These are phyloP conservation scores for Drosophila serrata DNA, from an alignment of 1,140 invertebrate genomes.

Conservation along the genomic window DNA sequence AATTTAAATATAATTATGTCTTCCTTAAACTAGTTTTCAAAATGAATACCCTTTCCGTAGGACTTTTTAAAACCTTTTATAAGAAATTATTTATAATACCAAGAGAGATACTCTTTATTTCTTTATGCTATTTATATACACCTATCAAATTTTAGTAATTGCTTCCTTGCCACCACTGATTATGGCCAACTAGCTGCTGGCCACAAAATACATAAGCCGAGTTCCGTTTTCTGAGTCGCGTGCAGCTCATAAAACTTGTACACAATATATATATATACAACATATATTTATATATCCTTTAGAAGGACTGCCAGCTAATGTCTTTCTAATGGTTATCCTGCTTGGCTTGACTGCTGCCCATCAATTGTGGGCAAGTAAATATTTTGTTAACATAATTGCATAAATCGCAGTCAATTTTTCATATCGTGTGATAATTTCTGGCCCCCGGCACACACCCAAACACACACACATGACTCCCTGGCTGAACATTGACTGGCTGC, in stretches of 20 bases:
- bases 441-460: neutral
- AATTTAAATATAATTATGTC: neutral
- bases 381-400: slow-evolving; percentile 82
- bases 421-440: slow-evolving; percentile 66
- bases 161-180: neutral
- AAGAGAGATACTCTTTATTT: neutral
- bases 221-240: slow-evolving; percentile 19
- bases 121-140: neutral
- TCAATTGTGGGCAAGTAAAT: slow-evolving; percentile 76
- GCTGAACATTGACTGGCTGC: slow-evolving; percentile 24
- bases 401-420: slow-evolving; percentile 81
- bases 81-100: too few relatives aligned
- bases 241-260: slow-evolving; percentile 22
- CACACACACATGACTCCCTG: slow-evolving; percentile 33
- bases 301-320: slow-evolving; percentile 35
- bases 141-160: rapidly evolving
- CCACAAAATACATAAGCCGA: slow-evolving; percentile 6
- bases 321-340: slow-evolving; percentile 44
- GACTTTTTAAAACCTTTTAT: too few relatives aligned
- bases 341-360: slow-evolving; percentile 37
- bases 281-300: slow-evolving; percentile 1
- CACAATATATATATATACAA: neutral
- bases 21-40: neutral
- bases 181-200: slow-evolving; percentile 47
- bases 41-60: neutral